Percentiles rank a stretch among this genome's conserved stretches.
phyloP scores from a whole-genome alignment of 1,140 invertebrate genomes.

The Orius insidiosus region DNA sequence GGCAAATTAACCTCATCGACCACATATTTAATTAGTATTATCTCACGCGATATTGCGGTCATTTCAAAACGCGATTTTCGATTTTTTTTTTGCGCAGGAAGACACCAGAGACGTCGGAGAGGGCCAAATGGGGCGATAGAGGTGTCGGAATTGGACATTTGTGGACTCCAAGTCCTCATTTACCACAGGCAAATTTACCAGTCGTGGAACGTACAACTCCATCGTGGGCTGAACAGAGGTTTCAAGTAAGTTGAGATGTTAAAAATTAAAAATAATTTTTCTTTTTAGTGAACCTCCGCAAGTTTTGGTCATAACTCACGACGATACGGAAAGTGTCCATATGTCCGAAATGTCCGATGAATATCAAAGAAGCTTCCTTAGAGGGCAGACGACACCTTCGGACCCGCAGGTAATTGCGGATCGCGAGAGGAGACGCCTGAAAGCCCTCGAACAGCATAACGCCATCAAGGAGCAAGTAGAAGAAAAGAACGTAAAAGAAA shows the following conservation, averaged over 20 bases:
- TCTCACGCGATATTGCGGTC: neutral
- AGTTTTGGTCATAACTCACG: constrained; percentile 29
- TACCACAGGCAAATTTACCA: constrained; percentile 23
- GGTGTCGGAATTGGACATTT: constrained; percentile 40
- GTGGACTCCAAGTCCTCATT: constrained; percentile 32
- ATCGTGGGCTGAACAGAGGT: constrained; percentile 25
- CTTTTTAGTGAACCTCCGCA: constrained; percentile 19
- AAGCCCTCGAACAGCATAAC: constrained; percentile 50
- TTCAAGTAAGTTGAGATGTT: constrained; percentile 16
- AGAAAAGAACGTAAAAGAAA: constrained; percentile 40
- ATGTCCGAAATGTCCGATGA: constrained; percentile 16
- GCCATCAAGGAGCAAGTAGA: constrained; percentile 52
- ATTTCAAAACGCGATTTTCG: too few relatives aligned
- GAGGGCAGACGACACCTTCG: constrained; percentile 53
- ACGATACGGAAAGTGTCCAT: constrained; percentile 19
- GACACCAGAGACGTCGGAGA: constrained; percentile 27
- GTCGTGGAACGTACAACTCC: constrained; percentile 22
- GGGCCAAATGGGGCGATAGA: constrained; percentile 46
- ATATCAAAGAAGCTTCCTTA: constrained; percentile 31
- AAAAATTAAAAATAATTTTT: neutral
- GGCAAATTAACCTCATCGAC: neutral
- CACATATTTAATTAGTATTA: too few relatives aligned
- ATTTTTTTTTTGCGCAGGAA: constrained; percentile 8
- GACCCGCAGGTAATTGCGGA: constrained; percentile 46
- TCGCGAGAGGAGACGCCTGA: constrained; percentile 44